Evolutionary conservation across 2,113 vertebrate genomes (phyloP).

Genomic region (Heptranchias perlo): DNA sequence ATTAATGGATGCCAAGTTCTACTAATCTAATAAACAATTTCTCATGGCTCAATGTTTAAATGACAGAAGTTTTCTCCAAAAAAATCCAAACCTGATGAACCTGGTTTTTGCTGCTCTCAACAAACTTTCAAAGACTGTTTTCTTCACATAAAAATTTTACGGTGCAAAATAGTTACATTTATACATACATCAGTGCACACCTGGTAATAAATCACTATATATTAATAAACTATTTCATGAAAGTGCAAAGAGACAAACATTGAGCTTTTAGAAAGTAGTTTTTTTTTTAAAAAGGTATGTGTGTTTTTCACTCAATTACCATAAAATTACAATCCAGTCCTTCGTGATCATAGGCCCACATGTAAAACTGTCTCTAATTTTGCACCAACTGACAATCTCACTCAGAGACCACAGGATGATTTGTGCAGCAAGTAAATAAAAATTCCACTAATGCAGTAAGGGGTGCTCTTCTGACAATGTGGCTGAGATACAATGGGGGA

Average conservation of each 20-base stretch:
- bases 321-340: not conserved
- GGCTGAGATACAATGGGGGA: no score
- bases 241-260: not conserved
- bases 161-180: no score
- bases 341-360: not conserved
- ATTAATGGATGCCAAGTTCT: constrained; percentile 44
- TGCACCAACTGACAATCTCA: not conserved
- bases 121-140: not conserved
- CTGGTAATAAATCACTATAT: not conserved
- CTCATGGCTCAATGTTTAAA: not conserved
- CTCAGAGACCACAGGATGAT: not conserved
- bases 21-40: constrained; percentile 38
- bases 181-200: not conserved
- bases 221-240: not conserved
- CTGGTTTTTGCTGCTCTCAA: not conserved
- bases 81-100: not conserved
- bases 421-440: not conserved
- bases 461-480: no score
- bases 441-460: not conserved
- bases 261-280: not conserved
- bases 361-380: not conserved
- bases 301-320: not conserved
- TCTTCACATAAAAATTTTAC: not conserved
- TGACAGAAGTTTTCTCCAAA: not conserved
- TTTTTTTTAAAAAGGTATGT: not conserved